Evolutionary conservation across 2,888 invertebrate genomes (phyloP), one percentile per base, ranked within the genome.

Genomic region (Leucoma salicis): DNA sequence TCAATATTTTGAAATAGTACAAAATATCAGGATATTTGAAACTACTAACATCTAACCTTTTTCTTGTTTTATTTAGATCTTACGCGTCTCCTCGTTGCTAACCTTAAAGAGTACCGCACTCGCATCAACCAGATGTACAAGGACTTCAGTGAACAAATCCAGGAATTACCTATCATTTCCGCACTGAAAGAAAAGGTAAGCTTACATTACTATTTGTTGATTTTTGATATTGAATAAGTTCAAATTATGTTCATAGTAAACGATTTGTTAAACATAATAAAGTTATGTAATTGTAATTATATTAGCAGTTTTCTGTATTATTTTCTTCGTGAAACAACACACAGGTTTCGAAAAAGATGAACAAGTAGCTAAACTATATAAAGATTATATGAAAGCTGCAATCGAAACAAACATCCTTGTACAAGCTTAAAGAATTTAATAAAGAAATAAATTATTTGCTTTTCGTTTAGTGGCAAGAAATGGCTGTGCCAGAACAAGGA

Each of bases 401-500:
- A n/a, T n/a, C n/a, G n/a, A n/a, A n/a, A n/a, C n/a, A n/a, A n/a
- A n/a, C n/a, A n/a, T n/a, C n/a, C n/a, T n/a, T n/a, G n/a, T n/a
- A n/a, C n/a, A n/a, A n/a, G n/a, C n/a, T n/a, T n/a, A n/a, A n/a
- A n/a, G n/a, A n/a, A n/a, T n/a, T n/a, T n/a, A n/a, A n/a, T n/a
- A n/a, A n/a, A n/a, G n/a, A n/a, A n/a, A n/a, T n/a, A n/a, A 21
- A 21, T 5, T 21, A 21, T 3, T 21, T 21, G 21, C 8, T 21
- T 21, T 21, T 21, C 8, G 21, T 7, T 15, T 58, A 90, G 89
- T 79, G 68, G 66, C 54, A 78, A 45, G 90, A 79, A 12, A 63
- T 91, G 6, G 82, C 92, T n/a, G 72, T 93, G 0, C 90, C 92
- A 0, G 93, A 94, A 6, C 90, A 91, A 14, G 62, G 91, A 0